Base-by-base conservation (phyloP, 2,888 invertebrate species). In the Didymodactylos carnosus region DNA sequence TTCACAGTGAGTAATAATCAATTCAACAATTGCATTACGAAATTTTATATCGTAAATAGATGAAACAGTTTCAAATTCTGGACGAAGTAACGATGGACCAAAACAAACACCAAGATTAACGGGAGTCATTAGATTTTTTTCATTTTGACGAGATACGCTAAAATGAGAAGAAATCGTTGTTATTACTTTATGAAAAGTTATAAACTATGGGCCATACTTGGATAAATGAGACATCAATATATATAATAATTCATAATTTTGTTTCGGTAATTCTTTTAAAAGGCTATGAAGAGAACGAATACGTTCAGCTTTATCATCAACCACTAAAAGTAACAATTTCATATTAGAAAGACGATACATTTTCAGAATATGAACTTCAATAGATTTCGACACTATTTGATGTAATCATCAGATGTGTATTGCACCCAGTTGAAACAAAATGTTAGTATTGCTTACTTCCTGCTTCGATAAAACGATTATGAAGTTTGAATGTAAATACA, bases 31-130 rank as follows among this genome's bases (percentile, higher is more conserved):
- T 81, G 97, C 92, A 85, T 97, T 97, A 86, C 93, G 94, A 87
- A 97, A 98, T 86, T 98, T 98, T 79, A 97, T 91, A 85, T 98
- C 94, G 87, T 97, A 90, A 81, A 98, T 95, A 81, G 94, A 92
- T 75, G 97, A 94, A 76, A 98, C 92, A 13, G 94, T 92, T 86
- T 97, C 95, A 82, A 94, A 92, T 86, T 92, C 90, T 10, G 95
- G 91, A 76, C 95, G 87, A 82, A 98, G 86, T 79, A 98, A 86
- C 71, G 95, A 95, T 40, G 97, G 97, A 39, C 95, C 97, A 85
- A 97, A 95, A 83, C 97, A 97, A 72, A 98, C 95, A 6, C 94
- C 94, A 80, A 98, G 86, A 86, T 98, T 98, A 78, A 92, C 91
- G 71, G 91, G 88, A 23, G 91, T 91, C 97, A 98, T 98, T 82